phyloP scores from a whole-genome alignment of 2,888 invertebrate species.

The Nebria salina region DNA sequence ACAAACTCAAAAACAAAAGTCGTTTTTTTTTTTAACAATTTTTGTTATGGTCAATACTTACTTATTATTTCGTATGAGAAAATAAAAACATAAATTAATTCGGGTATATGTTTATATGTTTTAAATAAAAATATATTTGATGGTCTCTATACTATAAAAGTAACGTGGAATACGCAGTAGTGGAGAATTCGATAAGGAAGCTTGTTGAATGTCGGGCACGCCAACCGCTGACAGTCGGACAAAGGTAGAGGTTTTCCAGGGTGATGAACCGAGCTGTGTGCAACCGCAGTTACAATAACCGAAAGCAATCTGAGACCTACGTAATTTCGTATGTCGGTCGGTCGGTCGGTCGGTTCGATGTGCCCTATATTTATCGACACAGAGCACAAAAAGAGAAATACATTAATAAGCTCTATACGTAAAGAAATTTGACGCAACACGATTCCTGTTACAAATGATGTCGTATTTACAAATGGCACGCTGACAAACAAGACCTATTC shows the following conservation, averaged over 20 bases:
- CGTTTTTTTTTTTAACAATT: too few species aligned
- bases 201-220: slow-evolving; percentile 54
- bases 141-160: neutral
- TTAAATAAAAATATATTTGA: too few species aligned
- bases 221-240: slow-evolving; percentile 61
- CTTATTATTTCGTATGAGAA: too few species aligned
- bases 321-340: neutral
- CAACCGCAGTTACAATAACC: slow-evolving; percentile 23
- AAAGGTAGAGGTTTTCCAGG: slow-evolving; percentile 61
- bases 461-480: neutral
- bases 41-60: too few species aligned
- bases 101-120: too few species aligned
- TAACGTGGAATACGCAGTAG: slow-evolving; percentile 48
- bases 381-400: neutral
- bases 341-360: neutral
- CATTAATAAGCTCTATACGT: slow-evolving; percentile 1
- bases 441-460: neutral
- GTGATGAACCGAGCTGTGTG: slow-evolving; percentile 17
- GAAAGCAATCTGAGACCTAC: neutral
- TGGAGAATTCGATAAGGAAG: slow-evolving; percentile 55
- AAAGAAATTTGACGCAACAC: neutral
- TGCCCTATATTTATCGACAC: neutral
- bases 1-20: neutral
- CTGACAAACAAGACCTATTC: neutral
- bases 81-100: too few species aligned